These are phyloP conservation scores for Glareola pratincola DNA, from an alignment of 2,113 vertebrate species.

Conservation along the genomic window DNA sequence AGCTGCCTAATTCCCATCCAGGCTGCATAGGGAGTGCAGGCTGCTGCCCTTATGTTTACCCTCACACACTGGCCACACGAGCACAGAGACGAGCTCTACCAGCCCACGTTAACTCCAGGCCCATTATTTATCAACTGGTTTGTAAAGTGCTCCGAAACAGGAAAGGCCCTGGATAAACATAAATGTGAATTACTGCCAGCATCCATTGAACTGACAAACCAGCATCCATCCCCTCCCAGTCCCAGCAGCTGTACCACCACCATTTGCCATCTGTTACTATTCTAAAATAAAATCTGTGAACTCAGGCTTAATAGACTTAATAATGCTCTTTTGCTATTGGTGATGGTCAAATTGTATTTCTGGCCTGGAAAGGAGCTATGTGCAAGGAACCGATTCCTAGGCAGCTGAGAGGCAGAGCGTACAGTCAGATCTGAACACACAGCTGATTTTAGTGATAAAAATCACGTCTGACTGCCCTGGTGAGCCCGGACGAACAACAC, in stretches of 20 bases:
- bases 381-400: background rate
- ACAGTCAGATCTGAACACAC: background rate
- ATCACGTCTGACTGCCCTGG: background rate
- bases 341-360: background rate
- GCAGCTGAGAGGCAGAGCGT: background rate
- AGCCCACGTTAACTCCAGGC: background rate
- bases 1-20: background rate
- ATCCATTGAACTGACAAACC: background rate
- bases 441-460: background rate
- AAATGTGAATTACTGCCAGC: background rate
- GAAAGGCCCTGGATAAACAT: background rate
- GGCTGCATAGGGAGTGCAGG: background rate
- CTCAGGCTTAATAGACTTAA: background rate
- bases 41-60: background rate
- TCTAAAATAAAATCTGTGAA: constrained; percentile 8
- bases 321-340: background rate
- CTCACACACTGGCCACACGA: background rate
- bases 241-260: background rate
- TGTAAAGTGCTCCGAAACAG: background rate
- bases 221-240: background rate
- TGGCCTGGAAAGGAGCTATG: background rate
- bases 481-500: background rate
- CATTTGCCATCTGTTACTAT: constrained; percentile 32
- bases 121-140: background rate
- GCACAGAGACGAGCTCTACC: background rate